Evolutionary conservation across 2,888 invertebrate species (phyloP).

Genomic region (Harpalus rubripes): DNA sequence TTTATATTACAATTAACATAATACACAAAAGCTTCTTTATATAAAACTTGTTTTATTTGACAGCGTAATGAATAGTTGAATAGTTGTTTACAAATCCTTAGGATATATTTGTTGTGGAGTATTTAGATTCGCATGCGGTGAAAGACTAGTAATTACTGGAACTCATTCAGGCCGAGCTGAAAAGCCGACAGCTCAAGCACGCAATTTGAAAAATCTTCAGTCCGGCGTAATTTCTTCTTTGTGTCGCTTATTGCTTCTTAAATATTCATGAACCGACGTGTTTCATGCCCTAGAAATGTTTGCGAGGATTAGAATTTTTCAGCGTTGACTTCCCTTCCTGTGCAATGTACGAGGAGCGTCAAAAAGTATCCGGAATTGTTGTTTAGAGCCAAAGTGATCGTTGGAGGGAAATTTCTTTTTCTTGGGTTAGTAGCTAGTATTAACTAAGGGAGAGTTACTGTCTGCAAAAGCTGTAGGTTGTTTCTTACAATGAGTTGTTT

Average conservation of each 20-base stretch:
- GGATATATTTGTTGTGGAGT: constrained; percentile 29
- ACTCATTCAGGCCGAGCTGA: constrained; percentile 22
- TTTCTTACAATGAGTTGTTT: no score
- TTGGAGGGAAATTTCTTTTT: no score
- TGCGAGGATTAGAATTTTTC: constrained; percentile 49
- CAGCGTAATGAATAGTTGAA: constrained; percentile 40
- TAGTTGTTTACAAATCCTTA: constrained; percentile 55
- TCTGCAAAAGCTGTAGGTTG: no score
- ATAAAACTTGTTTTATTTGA: neutral
- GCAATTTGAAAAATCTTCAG: constrained; percentile 57
- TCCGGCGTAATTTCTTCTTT: constrained; percentile 55
- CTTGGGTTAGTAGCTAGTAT: no score
- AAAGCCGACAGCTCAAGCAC: constrained; percentile 47
- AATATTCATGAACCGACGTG: constrained; percentile 56
- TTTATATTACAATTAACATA: neutral
- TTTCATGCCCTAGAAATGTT: constrained; percentile 36
- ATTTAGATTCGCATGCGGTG: constrained; percentile 29
- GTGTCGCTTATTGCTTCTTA: constrained; percentile 62
- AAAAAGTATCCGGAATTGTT: no score
- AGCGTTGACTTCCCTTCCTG: neutral
- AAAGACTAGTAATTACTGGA: constrained; percentile 56
- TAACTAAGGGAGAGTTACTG: no score
- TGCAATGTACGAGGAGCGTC: no score
- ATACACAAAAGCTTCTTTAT: neutral
- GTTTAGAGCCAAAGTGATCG: no score